phyloP scores from a whole-genome alignment of 2,888 invertebrate species.

The Sialis lutaria region DNA sequence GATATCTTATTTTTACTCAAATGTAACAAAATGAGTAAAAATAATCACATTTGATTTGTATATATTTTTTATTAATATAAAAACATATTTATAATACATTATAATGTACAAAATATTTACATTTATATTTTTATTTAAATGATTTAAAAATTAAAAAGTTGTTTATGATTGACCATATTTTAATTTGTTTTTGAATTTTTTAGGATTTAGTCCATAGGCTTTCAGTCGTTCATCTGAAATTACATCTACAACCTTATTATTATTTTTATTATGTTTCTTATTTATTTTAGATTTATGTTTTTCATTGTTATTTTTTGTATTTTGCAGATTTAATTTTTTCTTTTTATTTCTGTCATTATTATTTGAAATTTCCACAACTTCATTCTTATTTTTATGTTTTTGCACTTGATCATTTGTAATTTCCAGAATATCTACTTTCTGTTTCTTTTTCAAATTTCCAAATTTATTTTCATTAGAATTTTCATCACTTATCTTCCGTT shows the following conservation, averaged over 20 bases:
- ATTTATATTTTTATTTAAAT: no score
- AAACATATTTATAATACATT: no score
- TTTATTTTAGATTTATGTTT: constrained; percentile 17
- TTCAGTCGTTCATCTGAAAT: constrained; percentile 66
- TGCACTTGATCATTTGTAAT: constrained; percentile 8
- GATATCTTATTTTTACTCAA: no score
- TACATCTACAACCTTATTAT: constrained; percentile 11
- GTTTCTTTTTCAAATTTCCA: constrained; percentile 9
- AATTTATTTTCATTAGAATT: constrained; percentile 12
- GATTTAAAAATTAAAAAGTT: no score
- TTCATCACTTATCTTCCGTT: background rate
- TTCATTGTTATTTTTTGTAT: constrained; percentile 15
- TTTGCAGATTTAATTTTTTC: no score
- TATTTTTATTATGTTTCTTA: constrained; percentile 7
- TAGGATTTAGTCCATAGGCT: constrained; percentile 86
- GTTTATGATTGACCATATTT: constrained; percentile 28
- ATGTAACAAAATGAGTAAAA: no score
- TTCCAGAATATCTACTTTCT: constrained; percentile 2
- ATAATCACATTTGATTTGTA: no score
- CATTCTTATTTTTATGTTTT: background rate
- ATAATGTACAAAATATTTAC: no score
- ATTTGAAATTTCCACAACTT: constrained; percentile 13
- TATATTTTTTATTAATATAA: no score
- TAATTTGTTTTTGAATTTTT: constrained; percentile 64
- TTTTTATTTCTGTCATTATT: constrained; percentile 8